phyloP scores from a whole-genome alignment of 92 coral and sea anemone species.

The Porites lobata region DNA sequence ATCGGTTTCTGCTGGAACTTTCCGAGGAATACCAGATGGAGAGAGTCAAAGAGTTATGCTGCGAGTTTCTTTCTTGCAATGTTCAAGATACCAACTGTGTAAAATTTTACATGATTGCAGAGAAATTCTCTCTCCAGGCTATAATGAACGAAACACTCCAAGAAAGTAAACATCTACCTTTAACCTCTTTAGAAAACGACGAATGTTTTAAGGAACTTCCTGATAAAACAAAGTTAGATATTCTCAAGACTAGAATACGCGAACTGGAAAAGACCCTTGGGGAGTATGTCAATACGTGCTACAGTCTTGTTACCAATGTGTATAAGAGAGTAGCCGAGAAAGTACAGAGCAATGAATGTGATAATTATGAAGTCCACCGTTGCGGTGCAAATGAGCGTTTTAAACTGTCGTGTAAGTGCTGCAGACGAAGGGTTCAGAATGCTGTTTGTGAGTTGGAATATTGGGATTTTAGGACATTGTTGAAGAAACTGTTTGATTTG shows the following conservation, averaged over 20 bases:
- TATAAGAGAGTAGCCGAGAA: slow-evolving; percentile 64
- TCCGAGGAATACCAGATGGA: slow-evolving; percentile 89
- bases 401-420: slow-evolving; percentile 84
- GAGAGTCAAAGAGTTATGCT: slow-evolving; percentile 72
- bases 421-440: slow-evolving; percentile 76
- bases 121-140: slow-evolving; percentile 57
- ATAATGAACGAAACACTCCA: slow-evolving; percentile 60
- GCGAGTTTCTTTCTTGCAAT: slow-evolving; percentile 70
- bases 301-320: slow-evolving; percentile 55
- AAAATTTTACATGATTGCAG: slow-evolving; percentile 72
- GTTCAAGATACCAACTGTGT: slow-evolving; percentile 74
- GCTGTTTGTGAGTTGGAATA: slow-evolving; percentile 74
- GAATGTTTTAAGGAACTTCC: slow-evolving; percentile 62
- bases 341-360: slow-evolving; percentile 64
- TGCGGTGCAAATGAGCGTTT: slow-evolving; percentile 65
- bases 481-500: slow-evolving; percentile 76
- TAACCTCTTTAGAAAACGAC: slow-evolving; percentile 56
- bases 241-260: slow-evolving; percentile 62
- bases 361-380: slow-evolving; percentile 66
- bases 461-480: slow-evolving; percentile 52
- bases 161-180: slow-evolving; percentile 67
- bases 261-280: slow-evolving; percentile 78
- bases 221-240: slow-evolving; percentile 70
- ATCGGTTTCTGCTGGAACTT: slow-evolving; percentile 70
- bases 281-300: slow-evolving; percentile 75